Evolutionary conservation across 2,113 vertebrate genomes (phyloP).

Genomic region (Perognathus longimembris): DNA sequence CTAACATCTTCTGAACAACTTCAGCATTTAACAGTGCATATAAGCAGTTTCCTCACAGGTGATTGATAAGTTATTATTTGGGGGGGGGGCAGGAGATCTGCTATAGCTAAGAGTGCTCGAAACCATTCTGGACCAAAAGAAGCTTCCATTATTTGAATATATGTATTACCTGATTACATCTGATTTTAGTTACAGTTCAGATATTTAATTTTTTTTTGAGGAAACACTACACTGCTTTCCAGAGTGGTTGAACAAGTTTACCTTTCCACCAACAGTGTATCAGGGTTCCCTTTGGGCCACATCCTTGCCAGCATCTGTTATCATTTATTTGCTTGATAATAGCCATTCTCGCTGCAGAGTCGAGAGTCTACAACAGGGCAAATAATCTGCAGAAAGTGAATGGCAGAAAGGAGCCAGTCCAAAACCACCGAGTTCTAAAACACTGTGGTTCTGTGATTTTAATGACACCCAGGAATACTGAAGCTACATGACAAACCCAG

Average conservation of each 20-base stretch:
- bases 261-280: too few species aligned
- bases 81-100: not conserved
- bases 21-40: not conserved
- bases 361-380: not conserved
- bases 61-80: not conserved
- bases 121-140: not conserved
- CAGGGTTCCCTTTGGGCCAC: too few species aligned
- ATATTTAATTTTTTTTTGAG: constrained; percentile 11
- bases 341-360: too few species aligned
- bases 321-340: too few species aligned
- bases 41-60: not conserved
- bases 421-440: not conserved
- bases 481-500: constrained; percentile 63
- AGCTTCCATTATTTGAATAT: not conserved
- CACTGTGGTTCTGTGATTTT: not conserved
- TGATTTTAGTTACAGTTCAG: not conserved
- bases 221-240: too few species aligned
- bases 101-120: not conserved
- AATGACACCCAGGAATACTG: constrained; percentile 63
- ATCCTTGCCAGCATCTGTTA: too few species aligned
- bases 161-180: not conserved
- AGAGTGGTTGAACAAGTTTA: too few species aligned
- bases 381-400: not conserved
- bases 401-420: constrained; percentile 58
- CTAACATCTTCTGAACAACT: not conserved